phyloP scores from a whole-genome alignment of 2,888 invertebrate genomes.

The Podabrus alpinus region DNA sequence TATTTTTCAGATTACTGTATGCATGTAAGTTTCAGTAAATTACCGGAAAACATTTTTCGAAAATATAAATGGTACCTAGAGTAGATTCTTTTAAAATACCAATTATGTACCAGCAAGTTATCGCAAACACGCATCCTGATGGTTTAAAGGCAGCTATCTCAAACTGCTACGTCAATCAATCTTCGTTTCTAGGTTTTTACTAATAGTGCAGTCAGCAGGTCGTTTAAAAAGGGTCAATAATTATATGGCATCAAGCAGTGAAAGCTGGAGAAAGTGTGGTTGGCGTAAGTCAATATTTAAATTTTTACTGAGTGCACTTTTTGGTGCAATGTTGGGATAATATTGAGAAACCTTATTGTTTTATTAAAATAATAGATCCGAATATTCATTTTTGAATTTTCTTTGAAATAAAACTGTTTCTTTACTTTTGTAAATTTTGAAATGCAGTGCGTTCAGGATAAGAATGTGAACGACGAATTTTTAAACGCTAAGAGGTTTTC shows the following conservation, averaged over 20 bases:
- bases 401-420: too few species aligned
- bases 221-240: background rate
- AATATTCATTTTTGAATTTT: too few species aligned
- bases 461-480: too few species aligned
- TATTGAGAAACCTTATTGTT: too few species aligned
- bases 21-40: background rate
- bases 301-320: background rate
- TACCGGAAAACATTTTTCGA: background rate
- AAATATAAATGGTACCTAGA: background rate
- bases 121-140: background rate
- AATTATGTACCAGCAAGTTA: background rate
- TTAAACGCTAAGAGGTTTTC: too few species aligned
- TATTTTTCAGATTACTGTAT: background rate
- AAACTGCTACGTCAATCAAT: background rate
- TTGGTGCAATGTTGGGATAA: too few species aligned
- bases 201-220: background rate
- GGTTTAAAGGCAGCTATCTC: background rate
- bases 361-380: too few species aligned
- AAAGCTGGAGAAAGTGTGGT: background rate
- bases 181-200: background rate
- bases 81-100: background rate
- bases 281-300: background rate
- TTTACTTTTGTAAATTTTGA: too few species aligned
- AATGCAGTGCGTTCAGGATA: too few species aligned
- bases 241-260: background rate